Percentiles rank a stretch among this genome's conserved stretches.
phyloP scores from a whole-genome alignment of 2,888 invertebrate genomes.

The Agrenia bidenticulata region DNA sequence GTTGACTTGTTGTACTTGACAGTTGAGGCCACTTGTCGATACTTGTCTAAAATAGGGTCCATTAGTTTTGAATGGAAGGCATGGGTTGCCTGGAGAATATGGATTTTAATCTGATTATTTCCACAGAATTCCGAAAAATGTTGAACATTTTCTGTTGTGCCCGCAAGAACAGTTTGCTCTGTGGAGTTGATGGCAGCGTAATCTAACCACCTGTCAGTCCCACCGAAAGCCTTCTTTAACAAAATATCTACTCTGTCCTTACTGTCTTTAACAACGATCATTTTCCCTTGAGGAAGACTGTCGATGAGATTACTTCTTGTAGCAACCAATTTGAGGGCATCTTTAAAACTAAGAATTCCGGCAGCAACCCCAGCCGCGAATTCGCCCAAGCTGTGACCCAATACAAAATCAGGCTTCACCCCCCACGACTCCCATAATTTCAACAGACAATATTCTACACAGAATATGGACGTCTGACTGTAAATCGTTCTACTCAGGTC shows the following conservation, averaged over 20 bases:
- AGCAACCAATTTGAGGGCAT: constrained; percentile 38
- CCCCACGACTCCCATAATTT: constrained; percentile 42
- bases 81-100: constrained; percentile 34
- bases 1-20: constrained; percentile 7
- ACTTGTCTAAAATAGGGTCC: constrained; percentile 36
- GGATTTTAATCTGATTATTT: constrained; percentile 16
- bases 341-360: constrained; percentile 29
- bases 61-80: constrained; percentile 43
- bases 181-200: constrained; percentile 37
- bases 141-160: constrained; percentile 13
- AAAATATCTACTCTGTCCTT: background rate
- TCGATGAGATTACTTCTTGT: constrained; percentile 37
- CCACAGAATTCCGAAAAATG: constrained; percentile 24
- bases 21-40: constrained; percentile 24
- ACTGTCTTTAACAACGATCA: background rate
- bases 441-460: constrained; percentile 36
- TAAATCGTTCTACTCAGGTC: constrained; percentile 29
- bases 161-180: constrained; percentile 39
- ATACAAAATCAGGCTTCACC: constrained; percentile 32
- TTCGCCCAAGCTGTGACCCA: constrained; percentile 45
- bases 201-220: constrained; percentile 18
- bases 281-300: constrained; percentile 27
- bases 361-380: constrained; percentile 40
- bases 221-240: background rate
- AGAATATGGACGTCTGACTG: constrained; percentile 46